A percentile compares a stretch with the other conserved stretches of the same genome.
Conservation (phyloP, 2,888 invertebrate genomes). For the Omphaloscelis lunosa region DNA sequence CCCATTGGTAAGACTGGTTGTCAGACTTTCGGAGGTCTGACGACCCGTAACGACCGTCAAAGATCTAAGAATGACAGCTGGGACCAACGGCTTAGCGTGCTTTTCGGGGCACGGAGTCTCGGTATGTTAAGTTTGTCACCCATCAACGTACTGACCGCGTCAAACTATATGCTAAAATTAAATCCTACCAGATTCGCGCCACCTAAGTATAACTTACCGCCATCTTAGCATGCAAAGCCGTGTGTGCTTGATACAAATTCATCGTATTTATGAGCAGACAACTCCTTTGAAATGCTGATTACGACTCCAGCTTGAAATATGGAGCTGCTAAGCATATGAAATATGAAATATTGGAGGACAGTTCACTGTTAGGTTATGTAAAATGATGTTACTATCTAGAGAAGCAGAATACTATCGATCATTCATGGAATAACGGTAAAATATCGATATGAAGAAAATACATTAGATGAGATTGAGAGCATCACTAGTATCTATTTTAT, state of each 20-base stretch:
- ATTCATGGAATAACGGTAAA: conserved; percentile 31
- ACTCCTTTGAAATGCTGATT: conserved; percentile 77
- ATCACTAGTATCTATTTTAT: not conserved
- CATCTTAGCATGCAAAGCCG: conserved; percentile 72
- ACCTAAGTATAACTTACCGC: conserved; percentile 76
- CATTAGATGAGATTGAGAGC: conserved; percentile 9
- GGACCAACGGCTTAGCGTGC: too few relatives aligned
- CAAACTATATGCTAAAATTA: not conserved
- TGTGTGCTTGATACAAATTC: conserved; percentile 77
- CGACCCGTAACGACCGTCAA: too few relatives aligned
- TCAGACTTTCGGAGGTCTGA: too few relatives aligned
- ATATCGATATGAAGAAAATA: conserved; percentile 25
- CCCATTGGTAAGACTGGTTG: too few relatives aligned
- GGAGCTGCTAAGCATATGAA: conserved; percentile 60
- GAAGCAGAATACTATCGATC: conserved; percentile 45
- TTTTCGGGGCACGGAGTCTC: too few relatives aligned
- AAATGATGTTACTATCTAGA: conserved; percentile 43
- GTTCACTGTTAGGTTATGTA: conserved; percentile 57
- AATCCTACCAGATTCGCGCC: conserved; percentile 64
- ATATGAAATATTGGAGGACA: conserved; percentile 63
- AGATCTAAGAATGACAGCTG: too few relatives aligned
- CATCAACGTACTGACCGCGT: too few relatives aligned
- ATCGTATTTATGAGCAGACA: conserved; percentile 82
- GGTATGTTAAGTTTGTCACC: too few relatives aligned
- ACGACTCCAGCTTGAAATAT: conserved; percentile 69